Evolutionary conservation across 2,888 invertebrate genomes (phyloP).

Genomic region (Portevinia maculata): DNA sequence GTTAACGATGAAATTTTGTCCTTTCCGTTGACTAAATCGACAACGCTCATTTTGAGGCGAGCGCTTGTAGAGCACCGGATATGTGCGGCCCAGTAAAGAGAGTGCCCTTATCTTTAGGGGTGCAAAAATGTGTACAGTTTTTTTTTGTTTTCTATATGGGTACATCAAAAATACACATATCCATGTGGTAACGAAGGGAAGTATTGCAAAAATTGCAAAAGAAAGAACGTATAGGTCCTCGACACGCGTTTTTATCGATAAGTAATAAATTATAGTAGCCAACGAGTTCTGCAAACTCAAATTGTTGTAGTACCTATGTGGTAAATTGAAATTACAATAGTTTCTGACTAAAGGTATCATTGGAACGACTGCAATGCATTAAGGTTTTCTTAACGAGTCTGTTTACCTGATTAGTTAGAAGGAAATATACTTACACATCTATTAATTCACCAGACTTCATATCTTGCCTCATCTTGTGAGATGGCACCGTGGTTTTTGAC

Average conservation of each 20-base stretch:
- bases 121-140: conserved; percentile 58
- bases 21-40: conserved; percentile 39
- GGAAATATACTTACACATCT: no score
- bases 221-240: conserved; percentile 36
- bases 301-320: conserved; percentile 57
- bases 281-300: conserved; percentile 51
- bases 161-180: conserved; percentile 51
- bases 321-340: conserved; percentile 37
- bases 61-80: conserved; percentile 37
- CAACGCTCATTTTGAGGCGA: conserved; percentile 63
- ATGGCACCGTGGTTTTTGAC: no score
- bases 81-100: conserved; percentile 28
- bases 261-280: conserved; percentile 66
- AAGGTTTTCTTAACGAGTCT: no score
- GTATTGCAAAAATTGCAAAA: conserved; percentile 31
- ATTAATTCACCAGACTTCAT: no score
- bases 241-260: conserved; percentile 70
- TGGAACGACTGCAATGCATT: not conserved
- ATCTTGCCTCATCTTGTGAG: no score
- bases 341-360: not conserved
- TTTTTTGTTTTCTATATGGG: conserved; percentile 27
- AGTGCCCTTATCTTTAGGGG: conserved; percentile 61
- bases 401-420: no score
- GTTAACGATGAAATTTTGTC: conserved; percentile 47
- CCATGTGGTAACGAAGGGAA: conserved; percentile 45